Evolutionary conservation across 1,140 invertebrate genomes (phyloP), one percentile per base, ranked within the genome.

Genomic region (Luehdorfia chinensis): DNA sequence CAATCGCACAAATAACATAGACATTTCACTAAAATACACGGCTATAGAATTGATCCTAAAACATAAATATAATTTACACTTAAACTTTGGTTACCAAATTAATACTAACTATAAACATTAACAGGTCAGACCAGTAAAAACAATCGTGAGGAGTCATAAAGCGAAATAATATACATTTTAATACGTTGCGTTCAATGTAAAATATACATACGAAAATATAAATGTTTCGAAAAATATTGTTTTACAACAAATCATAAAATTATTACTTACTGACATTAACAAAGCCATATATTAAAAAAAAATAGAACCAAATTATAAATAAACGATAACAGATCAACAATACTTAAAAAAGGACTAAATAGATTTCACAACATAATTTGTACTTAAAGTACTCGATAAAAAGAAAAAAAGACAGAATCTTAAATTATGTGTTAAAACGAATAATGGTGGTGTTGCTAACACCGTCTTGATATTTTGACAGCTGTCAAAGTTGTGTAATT

Each of bases 341-440:
- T n/a, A n/a, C n/a, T n/a, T n/a, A 27, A 36, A 9, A 37, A 41
- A 14, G 13, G 27, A 41, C 12, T 27, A 41, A 41, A 39, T 14
- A 25, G 13, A 27, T n/a, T 30, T 43, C 36, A 50, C 46, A 37
- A 48, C 32, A 51, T 47, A 27, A 18, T 43, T 43, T 56, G 64
- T 63, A 71, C 67, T 71, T 47, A 50, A 19, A 62, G 64, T 71
- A 61, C 53, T 48, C 18, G 16, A 27, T 11, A 54, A 30, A 33
- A 44, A 50, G 13, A 41, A 49, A 47, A 52, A 7, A 43, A 43
- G 19, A 49, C 46, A 51, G 28, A 44, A 18, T 50, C 6, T 31
- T 31, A 43, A 30, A 41, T n/a, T 41, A 23, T 25, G 7, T n/a
- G 11, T 9, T 27, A 27, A 27, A 27, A 27, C 8, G 2, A 9